A percentile compares a stretch with the other conserved stretches of the same genome.
These are phyloP conservation scores for Seira ritae DNA, from an alignment of 2,888 invertebrate genomes.

Conservation along the genomic window DNA sequence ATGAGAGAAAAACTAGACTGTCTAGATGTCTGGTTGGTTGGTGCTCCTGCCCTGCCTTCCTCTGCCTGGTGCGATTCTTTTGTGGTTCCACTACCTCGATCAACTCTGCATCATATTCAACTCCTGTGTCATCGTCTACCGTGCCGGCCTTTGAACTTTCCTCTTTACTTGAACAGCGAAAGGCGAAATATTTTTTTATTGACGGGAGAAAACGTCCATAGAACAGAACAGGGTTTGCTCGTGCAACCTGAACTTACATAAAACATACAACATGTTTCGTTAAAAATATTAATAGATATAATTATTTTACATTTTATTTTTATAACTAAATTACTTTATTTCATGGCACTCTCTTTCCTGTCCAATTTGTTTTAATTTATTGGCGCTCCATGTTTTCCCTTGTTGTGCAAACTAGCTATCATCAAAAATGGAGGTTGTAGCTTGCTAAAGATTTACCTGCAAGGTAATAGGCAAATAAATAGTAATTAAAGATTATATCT, in stretches of 20 bases:
- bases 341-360: background rate
- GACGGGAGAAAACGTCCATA: too few relatives aligned
- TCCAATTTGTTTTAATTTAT: background rate
- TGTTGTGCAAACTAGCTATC: background rate
- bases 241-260: too few relatives aligned
- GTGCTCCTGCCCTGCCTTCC: too few relatives aligned
- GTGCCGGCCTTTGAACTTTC: conserved; percentile 2
- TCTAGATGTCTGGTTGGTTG: too few relatives aligned
- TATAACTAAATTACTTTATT: background rate
- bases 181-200: too few relatives aligned
- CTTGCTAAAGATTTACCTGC: too few relatives aligned
- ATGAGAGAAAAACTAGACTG: conserved; percentile 18
- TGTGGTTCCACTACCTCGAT: conserved; percentile 7
- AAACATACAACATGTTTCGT: background rate
- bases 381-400: too few relatives aligned
- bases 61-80: background rate
- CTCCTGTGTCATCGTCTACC: conserved; percentile 8
- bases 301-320: background rate
- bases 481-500: too few relatives aligned
- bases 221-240: too few relatives aligned
- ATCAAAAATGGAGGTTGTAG: background rate
- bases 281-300: background rate
- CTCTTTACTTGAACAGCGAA: background rate
- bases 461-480: too few relatives aligned
- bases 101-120: too few relatives aligned